Conservation (phyloP, 2,888 invertebrate species). For the Oxycera nigricornis region DNA sequence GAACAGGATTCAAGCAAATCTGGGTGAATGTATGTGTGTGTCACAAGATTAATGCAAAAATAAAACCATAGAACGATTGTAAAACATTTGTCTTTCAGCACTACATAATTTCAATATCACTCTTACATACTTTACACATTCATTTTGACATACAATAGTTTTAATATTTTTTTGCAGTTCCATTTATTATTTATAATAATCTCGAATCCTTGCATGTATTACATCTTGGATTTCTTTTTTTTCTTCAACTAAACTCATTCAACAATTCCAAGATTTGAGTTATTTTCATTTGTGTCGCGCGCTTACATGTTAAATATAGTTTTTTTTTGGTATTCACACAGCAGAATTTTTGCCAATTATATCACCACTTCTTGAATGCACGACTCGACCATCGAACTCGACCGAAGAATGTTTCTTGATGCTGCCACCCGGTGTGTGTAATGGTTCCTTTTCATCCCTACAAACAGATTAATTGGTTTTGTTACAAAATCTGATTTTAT, state of each 20-base stretch:
- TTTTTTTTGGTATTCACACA: conserved; percentile 62
- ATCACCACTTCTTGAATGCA: conserved; percentile 82
- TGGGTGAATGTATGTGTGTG: no score
- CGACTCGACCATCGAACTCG: conserved; percentile 82
- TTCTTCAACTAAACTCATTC: neutral
- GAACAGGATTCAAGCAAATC: neutral
- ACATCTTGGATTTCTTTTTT: neutral
- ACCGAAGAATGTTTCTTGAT: conserved; percentile 79
- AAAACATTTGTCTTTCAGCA: neutral
- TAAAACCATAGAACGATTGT: no score
- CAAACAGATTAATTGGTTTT: conserved; percentile 16
- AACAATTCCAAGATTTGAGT: neutral
- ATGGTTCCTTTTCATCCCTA: conserved; percentile 83
- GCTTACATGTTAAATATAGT: neutral
- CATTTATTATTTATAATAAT: conserved; percentile 25
- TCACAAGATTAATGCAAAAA: no score
- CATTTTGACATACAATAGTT: neutral
- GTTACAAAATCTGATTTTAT: neutral
- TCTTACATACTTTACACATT: neutral
- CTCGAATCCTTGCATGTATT: neutral
- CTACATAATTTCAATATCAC: neutral
- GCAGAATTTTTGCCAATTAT: conserved; percentile 91
- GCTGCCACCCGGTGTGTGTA: conserved; percentile 68
- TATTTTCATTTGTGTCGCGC: neutral
- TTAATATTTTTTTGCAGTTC: neutral